Conservation (phyloP, 2,113 vertebrate genomes). For the Lycaon pictus region DNA sequence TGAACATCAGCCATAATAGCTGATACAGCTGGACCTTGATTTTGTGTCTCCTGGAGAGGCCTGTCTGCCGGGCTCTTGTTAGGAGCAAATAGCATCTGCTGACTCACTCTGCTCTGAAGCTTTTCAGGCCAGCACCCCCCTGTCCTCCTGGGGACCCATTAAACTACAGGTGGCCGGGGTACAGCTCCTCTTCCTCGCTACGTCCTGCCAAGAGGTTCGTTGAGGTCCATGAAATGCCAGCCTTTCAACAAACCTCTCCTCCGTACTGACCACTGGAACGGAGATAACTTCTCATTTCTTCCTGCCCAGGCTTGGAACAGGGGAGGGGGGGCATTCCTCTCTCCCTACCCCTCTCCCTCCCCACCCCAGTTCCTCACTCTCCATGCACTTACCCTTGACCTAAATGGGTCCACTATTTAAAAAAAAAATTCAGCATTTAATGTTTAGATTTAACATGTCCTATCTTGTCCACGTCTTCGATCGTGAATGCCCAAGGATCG, state of each 20-base stretch:
- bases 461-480: slow-evolving; percentile 16
- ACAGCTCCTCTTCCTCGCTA: not conserved
- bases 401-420: not conserved
- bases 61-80: slow-evolving; percentile 47
- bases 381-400: not conserved
- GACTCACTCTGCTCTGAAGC: not conserved
- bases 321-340: too few relatives aligned
- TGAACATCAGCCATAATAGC: slow-evolving; percentile 56
- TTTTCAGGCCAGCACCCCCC: not conserved
- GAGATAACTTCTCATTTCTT: not conserved
- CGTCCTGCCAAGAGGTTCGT: not conserved
- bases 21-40: slow-evolving; percentile 50
- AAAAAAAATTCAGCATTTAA: not conserved
- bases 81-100: not conserved
- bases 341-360: not conserved
- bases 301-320: not conserved
- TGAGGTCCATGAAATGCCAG: not conserved
- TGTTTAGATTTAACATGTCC: not conserved
- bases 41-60: slow-evolving; percentile 54
- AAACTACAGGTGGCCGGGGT: not conserved
- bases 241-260: not conserved
- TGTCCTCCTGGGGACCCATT: not conserved
- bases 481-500: not conserved
- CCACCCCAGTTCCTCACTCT: not conserved
- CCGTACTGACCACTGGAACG: not conserved